These are phyloP conservation scores for Drosophila watanabei DNA, from an alignment of 1,140 invertebrate genomes.

Conservation along the genomic window DNA sequence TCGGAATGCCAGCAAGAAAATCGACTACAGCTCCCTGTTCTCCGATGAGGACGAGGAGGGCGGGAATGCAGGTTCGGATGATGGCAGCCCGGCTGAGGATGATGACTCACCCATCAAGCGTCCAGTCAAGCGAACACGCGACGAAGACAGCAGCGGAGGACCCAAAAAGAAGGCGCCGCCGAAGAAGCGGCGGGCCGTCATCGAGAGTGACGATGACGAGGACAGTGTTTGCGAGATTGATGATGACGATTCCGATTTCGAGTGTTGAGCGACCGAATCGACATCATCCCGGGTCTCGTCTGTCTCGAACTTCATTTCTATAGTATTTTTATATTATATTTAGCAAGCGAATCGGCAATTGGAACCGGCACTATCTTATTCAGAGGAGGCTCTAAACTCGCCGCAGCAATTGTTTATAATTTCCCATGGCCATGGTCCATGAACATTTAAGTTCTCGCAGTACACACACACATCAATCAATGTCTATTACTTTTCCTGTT, in stretches of 20 bases:
- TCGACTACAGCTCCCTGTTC: constrained; percentile 74
- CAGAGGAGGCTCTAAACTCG: neutral
- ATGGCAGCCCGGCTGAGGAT: constrained; percentile 1
- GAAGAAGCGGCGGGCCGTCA: constrained; percentile 50
- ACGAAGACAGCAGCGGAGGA: constrained; percentile 64
- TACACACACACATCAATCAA: neutral
- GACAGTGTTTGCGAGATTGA: constrained; percentile 62
- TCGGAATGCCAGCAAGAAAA: constrained; percentile 86
- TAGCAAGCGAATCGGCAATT: constrained; percentile 13
- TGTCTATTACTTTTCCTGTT: constrained; percentile 33
- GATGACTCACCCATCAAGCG: constrained; percentile 60
- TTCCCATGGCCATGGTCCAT: neutral
- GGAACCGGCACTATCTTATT: constrained; percentile 3
- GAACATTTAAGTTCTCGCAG: neutral
- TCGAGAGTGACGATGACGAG: constrained; percentile 58
- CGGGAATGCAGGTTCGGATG: constrained; percentile 16
- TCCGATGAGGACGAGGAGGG: constrained; percentile 64
- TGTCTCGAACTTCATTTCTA: neutral
- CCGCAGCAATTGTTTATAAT: constrained; percentile 18
- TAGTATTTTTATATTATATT: constrained; percentile 30
- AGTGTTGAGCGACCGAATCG: constrained; percentile 38
- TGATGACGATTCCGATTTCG: constrained; percentile 71
- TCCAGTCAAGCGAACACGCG: constrained; percentile 61
- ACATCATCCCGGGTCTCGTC: neutral
- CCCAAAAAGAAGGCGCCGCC: constrained; percentile 53